Conservation (phyloP, 2,113 vertebrate genomes). For the Mus pahari region DNA sequence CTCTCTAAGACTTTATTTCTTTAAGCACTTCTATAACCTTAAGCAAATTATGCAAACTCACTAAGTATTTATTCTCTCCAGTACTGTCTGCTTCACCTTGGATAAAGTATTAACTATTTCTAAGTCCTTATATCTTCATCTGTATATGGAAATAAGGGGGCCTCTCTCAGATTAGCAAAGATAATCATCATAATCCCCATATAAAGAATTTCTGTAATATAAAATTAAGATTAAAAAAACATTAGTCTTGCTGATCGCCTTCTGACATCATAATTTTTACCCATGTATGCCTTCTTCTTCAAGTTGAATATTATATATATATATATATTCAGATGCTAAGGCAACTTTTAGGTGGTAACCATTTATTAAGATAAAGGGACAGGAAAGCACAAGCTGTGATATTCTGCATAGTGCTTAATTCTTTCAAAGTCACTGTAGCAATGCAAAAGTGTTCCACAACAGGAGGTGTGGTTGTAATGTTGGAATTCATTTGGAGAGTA, state of each 20-base stretch:
- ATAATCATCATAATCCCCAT: not conserved
- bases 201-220: not conserved
- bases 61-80: not conserved
- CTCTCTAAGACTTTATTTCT: conserved; percentile 31
- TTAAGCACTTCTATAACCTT: not conserved
- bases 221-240: not conserved
- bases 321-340: not conserved
- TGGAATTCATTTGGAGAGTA: not conserved
- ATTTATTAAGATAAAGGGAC: not conserved
- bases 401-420: not conserved
- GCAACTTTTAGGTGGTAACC: not conserved
- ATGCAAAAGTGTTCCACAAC: not conserved
- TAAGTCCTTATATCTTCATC: not conserved
- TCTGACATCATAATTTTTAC: conserved; percentile 23
- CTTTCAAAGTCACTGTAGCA: not conserved
- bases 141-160: not conserved
- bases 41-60: not conserved
- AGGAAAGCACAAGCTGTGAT: not conserved
- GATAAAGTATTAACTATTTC: not conserved
- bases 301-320: accelerated
- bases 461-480: not conserved
- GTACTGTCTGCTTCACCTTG: not conserved
- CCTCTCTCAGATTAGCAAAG: not conserved
- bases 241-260: not conserved
- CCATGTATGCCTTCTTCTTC: not conserved